Evolutionary conservation across 2,797 vertebrate genomes (phyloP), one percentile per base, ranked within the genome.

Genomic region (Adrianichthys oophorus): DNA sequence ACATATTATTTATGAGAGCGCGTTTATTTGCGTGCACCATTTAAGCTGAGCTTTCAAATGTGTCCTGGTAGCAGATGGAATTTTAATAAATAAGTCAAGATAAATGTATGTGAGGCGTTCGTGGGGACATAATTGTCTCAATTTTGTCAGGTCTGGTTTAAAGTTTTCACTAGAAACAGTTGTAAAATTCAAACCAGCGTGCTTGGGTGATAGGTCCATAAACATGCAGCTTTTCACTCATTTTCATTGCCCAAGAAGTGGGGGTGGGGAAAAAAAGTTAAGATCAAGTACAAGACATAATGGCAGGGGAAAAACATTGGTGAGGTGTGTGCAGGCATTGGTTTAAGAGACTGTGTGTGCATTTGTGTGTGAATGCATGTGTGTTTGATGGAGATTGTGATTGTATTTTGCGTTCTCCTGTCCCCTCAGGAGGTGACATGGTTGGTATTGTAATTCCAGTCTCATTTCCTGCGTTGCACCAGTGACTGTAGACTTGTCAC

Each of bases 401-500:
- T 86, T 91, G 87, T 88, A 76, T 90, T 88, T 87, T 84, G 75
- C 73, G 87, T 81, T 80, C 79, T 72, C 76, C 77, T 76, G 73
- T 87, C 88, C 87, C 88, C 84, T 52, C 80, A 90, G 85, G 86
- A 90, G 88, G 85, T 90, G 87, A 91, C 88, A 87, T 78, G 78
- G 79, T 79, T 74, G 82, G 69, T 85, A 92, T 91, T 91, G 87
- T 91, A 90, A 91, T 91, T 90, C 89, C 89, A 87, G 86, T 90
- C 87, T 89, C 88, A 91, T 91, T 91, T 90, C 85, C 90, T 77
- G 72, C 74, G 67, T 77, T 66, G 68, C 79, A 68, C 74, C 59
- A 70, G 82, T 62, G 76, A 87, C 85, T 77, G 82, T 75, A 52
- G 78, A 62, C 85, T 86, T 91, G 90, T 91, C 89, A 90, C 80